A percentile compares a stretch with the other conserved stretches of the same genome.
Conservation (phyloP, 2,888 invertebrate species). For the Euzetes globulus region DNA sequence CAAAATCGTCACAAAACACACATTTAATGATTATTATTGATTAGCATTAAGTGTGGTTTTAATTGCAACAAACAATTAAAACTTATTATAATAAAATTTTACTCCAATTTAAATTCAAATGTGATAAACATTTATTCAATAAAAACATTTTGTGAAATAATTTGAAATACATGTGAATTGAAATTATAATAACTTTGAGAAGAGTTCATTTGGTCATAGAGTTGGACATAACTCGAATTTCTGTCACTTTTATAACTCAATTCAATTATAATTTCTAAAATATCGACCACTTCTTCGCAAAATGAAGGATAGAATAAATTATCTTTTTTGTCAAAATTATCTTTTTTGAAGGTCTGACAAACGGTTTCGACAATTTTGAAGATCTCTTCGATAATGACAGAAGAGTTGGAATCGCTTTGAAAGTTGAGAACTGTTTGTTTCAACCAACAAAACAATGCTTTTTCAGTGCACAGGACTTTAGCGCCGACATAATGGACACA, state of each 20-base stretch:
- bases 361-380: constrained; percentile 19
- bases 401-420: neutral
- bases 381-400: neutral
- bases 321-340: neutral
- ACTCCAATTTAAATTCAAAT: too few species aligned
- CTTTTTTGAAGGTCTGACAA: constrained; percentile 18
- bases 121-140: neutral
- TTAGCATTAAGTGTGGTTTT: too few species aligned
- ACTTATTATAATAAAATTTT: too few species aligned
- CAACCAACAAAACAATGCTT: constrained; percentile 32
- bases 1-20: too few species aligned
- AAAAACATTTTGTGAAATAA: neutral
- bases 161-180: neutral
- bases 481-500: constrained; percentile 4
- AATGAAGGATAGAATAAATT: constrained; percentile 31
- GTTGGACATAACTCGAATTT: constrained; percentile 5
- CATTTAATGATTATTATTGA: too few species aligned
- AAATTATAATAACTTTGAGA: neutral
- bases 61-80: too few species aligned
- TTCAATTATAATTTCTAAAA: constrained; percentile 22
- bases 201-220: neutral
- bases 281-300: constrained; percentile 14
- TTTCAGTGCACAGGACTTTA: constrained; percentile 23
- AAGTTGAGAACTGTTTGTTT: constrained; percentile 20
- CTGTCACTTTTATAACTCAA: neutral